A percentile compares a stretch with the other conserved stretches of the same genome.
Evolutionary conservation across 2,113 vertebrate genomes (phyloP).

Genomic region (Coryphaenoides rupestris): DNA sequence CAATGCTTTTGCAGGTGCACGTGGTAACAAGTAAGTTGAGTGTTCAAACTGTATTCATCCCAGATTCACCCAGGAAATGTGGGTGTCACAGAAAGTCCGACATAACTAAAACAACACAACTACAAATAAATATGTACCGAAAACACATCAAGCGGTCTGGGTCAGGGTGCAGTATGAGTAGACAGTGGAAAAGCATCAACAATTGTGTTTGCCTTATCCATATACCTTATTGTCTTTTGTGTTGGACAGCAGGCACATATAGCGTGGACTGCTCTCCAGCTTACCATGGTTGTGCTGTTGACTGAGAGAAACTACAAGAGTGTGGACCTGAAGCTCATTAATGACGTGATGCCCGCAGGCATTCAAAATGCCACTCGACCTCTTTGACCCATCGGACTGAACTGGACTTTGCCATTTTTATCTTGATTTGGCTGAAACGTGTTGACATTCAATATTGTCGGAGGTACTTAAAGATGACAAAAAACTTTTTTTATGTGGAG

Average conservation of each 20-base stretch:
- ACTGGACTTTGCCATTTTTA: conserved; percentile 30
- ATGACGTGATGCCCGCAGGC: conserved; percentile 37
- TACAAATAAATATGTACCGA: no score
- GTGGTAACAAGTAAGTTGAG: no score
- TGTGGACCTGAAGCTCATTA: conserved; percentile 48
- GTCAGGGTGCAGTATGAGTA: no score
- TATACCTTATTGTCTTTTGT: conserved; percentile 52
- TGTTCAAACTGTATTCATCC: no score
- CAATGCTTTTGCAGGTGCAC: no score
- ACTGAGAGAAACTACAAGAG: conserved; percentile 26
- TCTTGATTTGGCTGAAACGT: conserved; percentile 30
- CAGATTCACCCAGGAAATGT: no score
- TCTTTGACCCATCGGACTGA: conserved; percentile 35
- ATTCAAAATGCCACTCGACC: conserved; percentile 44
- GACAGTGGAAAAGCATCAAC: conserved; percentile 5
- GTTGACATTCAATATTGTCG: conserved; percentile 44
- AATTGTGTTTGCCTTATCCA: conserved; percentile 32
- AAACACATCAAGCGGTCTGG: no score
- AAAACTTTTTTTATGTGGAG: no score
- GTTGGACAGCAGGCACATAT: conserved; percentile 41
- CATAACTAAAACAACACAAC: no score
- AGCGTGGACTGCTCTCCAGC: conserved; percentile 28
- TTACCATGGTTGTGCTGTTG: conserved; percentile 11
- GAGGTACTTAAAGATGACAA: no score
- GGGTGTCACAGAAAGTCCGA: no score